These are phyloP conservation scores for Epizoanthus illoricatus DNA, from an alignment of 92 coral and sea anemone species.

Conservation along the genomic window DNA sequence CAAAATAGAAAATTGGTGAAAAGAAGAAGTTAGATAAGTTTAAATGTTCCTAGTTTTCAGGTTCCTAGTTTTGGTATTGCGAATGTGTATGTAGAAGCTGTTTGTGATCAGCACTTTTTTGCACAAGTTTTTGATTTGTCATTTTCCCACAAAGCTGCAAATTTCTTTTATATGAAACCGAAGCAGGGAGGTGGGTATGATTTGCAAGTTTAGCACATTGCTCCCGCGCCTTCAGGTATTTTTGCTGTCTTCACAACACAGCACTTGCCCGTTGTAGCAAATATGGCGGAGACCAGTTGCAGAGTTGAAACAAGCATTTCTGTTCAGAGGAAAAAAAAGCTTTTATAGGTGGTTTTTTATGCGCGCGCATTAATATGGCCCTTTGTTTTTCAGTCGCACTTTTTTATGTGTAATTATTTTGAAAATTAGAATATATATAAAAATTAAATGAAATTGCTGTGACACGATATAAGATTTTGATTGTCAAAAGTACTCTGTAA, in stretches of 20 bases:
- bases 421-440: neutral
- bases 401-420: neutral
- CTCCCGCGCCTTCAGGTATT: neutral
- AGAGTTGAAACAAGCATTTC: neutral
- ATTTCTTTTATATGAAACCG: too few species aligned
- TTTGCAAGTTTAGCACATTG: neutral
- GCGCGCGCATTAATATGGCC: neutral
- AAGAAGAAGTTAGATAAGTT: too few species aligned
- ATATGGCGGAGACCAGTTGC: too few species aligned
- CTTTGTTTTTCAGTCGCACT: slow-evolving; percentile 1
- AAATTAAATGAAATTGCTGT: neutral
- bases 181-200: too few species aligned
- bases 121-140: too few species aligned
- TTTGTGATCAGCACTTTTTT: too few species aligned
- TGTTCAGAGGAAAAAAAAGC: slow-evolving; percentile 6
- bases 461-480: neutral
- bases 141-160: too few species aligned
- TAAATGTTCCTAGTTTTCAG: too few species aligned
- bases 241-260: neutral
- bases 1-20: too few species aligned
- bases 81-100: neutral
- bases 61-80: too few species aligned
- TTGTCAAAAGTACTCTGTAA: neutral
- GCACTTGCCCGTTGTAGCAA: neutral
- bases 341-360: slow-evolving; percentile 27